These are phyloP conservation scores for Galerucella nymphaeae DNA, from an alignment of 2,888 invertebrate genomes.

Conservation along the genomic window DNA sequence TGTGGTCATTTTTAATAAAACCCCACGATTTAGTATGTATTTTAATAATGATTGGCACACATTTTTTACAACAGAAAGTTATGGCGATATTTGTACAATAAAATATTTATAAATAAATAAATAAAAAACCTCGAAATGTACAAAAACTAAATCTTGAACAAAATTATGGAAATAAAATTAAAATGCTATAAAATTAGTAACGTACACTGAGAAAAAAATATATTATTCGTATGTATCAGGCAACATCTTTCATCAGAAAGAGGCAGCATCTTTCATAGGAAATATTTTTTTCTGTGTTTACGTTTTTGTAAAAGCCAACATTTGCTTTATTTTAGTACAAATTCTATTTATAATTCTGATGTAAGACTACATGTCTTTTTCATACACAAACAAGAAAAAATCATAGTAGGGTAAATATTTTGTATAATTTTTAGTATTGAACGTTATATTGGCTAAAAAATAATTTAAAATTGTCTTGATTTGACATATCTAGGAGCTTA, in stretches of 20 bases:
- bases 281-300: constrained; percentile 18
- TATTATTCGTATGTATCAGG: neutral
- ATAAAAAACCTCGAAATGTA: constrained; percentile 54
- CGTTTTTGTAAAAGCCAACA: constrained; percentile 24
- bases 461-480: neutral
- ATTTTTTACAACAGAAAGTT: constrained; percentile 61
- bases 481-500: neutral
- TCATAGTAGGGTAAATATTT: constrained; percentile 12
- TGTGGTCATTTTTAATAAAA: constrained; percentile 7
- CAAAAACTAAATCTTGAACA: constrained; percentile 46
- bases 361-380: constrained; percentile 26
- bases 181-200: constrained; percentile 32
- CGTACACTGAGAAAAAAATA: constrained; percentile 14
- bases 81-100: constrained; percentile 63
- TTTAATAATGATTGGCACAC: constrained; percentile 66
- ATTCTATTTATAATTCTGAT: constrained; percentile 25
- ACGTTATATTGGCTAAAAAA: neutral
- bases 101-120: constrained; percentile 56
- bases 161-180: constrained; percentile 41
- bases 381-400: constrained; percentile 30
- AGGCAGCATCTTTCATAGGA: neutral
- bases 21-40: constrained; percentile 46
- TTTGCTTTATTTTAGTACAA: constrained; percentile 23
- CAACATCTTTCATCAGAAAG: neutral
- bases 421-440: neutral